phyloP scores from a whole-genome alignment of 2,797 vertebrate species.

The Oreochromis grahami region DNA sequence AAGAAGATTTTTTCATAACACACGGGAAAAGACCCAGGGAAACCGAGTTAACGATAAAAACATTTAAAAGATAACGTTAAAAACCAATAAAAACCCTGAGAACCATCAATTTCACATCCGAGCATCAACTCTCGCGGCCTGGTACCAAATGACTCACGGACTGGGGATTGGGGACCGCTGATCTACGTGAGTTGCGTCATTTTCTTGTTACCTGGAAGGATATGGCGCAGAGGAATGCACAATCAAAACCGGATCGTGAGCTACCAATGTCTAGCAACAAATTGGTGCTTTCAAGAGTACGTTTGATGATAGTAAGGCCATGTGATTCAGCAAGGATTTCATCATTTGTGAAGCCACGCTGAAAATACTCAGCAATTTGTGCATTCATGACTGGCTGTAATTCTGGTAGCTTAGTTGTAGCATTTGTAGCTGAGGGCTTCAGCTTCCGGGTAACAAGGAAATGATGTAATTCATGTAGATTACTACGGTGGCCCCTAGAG shows the following conservation, averaged over 20 bases:
- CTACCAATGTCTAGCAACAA: neutral
- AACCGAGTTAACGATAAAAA: no score
- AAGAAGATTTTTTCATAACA: no score
- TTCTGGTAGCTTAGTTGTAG: neutral
- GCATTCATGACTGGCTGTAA: fast-evolving
- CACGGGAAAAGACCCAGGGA: no score
- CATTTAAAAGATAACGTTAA: no score
- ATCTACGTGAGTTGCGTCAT: neutral
- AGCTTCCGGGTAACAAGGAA: neutral
- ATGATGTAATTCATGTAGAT: neutral
- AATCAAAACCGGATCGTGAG: neutral
- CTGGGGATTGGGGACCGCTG: no score
- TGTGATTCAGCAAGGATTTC: neutral
- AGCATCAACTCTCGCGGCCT: no score
- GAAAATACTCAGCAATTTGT: neutral
- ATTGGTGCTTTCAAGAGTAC: neutral
- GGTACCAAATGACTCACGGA: no score
- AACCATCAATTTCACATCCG: no score
- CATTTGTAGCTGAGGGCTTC: neutral
- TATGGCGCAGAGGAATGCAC: neutral
- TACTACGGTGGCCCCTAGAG: neutral
- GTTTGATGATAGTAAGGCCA: neutral
- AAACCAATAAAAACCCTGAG: no score
- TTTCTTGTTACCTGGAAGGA: neutral
- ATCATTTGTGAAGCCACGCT: fast-evolving